Evolutionary conservation across 2,797 vertebrate species (phyloP), one percentile per base, ranked within the genome.

Genomic region (Tragelaphus oryx): DNA sequence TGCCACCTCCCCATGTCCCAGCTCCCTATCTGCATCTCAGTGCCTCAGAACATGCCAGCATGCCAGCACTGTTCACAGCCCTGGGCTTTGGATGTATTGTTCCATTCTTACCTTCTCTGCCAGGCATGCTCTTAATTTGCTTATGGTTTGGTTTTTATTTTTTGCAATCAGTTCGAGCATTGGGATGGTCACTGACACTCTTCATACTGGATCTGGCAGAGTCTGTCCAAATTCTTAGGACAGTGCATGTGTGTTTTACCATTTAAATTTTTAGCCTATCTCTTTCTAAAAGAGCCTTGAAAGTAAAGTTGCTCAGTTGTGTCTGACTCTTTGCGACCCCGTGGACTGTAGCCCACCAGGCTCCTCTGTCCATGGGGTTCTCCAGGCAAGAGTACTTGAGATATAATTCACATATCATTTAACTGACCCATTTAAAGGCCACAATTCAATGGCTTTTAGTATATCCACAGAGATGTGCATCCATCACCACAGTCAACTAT

Each of bases 1-100:
- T n/a, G 37, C 30, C 71, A 17, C 12, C 33, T 80, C 12, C 18
- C n/a, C 10, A 10, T 2, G 7, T 48, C 88, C 33, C 4, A 44
- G 2, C 12, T 93, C 11, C 33, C 1, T 16, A 8, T 71, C 22
- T 13, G 7, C 1, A 3, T 52, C 59, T 59, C 57, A 6, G 0
- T 57, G 18, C 79, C 85, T 78, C 79, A 85, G 60, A 87, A 48
- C 41, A 50, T 16, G 9, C 11, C 44, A 55, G 54, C 46, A 2
- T 18, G 7, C 20, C 74, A 55, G 54, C 52, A 1, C 50, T 5
- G 20, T 76, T 78, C 7, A 22, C 4, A 7, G 11, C 11, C 28
- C 87, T 9, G 7, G 54, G 24, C 5, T 92, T 90, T 76, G 59
- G n/a, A 9, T 4, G 4, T 16, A 4, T 24, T 75, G 65, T 91